Evolutionary conservation across 1,140 invertebrate species (phyloP).

Genomic region (honey bee (Apis mellifera)): DNA sequence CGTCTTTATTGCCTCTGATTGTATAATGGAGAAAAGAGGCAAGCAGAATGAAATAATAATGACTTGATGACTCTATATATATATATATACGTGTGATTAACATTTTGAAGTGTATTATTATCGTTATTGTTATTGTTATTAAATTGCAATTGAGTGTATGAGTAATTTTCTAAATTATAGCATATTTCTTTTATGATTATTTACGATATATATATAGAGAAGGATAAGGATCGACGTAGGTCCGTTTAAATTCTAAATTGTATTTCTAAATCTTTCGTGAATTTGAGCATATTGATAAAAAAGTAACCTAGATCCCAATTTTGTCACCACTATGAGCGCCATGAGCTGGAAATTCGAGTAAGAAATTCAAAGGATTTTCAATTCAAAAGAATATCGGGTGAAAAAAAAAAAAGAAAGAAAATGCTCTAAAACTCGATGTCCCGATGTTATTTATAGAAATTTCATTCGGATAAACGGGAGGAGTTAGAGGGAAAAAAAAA

Average conservation of each 20-base stretch:
- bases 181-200: too few species aligned
- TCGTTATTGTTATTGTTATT: too few species aligned
- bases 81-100: neutral
- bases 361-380: neutral
- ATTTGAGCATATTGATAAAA: neutral
- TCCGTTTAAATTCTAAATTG: too few species aligned
- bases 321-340: too few species aligned
- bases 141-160: too few species aligned
- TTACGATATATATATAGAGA: too few species aligned
- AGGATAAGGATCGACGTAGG: too few species aligned
- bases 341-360: neutral
- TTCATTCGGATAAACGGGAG: neutral
- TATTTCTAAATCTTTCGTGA: neutral
- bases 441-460: neutral
- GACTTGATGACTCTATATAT: neutral
- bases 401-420: neutral
- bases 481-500: too few species aligned
- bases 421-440: neutral
- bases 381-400: neutral
- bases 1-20: slow-evolving; percentile 60
- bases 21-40: slow-evolving; percentile 32
- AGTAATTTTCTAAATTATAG: too few species aligned
- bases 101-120: too few species aligned
- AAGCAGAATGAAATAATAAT: neutral
- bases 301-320: neutral